Evolutionary conservation across 1,140 invertebrate species (phyloP).

Genomic region (Uloborus diversus): DNA sequence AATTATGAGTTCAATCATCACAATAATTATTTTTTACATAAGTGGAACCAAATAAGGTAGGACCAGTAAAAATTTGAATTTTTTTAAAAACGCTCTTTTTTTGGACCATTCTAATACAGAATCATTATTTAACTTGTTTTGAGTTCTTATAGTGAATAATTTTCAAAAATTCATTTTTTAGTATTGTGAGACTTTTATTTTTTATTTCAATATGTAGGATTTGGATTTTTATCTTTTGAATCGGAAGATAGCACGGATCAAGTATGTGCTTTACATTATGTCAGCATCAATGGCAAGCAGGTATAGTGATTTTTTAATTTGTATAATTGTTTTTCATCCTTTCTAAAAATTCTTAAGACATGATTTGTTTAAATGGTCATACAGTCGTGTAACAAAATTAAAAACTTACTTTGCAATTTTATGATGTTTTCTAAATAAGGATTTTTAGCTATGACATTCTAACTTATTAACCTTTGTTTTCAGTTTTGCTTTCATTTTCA

Average conservation of each 20-base stretch:
- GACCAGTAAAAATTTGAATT: too few relatives aligned
- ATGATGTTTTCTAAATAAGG: background rate
- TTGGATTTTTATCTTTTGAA: conserved; percentile 97
- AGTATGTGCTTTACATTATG: conserved; percentile 93
- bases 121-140: too few relatives aligned
- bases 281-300: conserved; percentile 97
- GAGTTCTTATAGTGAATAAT: too few relatives aligned
- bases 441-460: conserved; percentile 32
- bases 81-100: too few relatives aligned
- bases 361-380: conserved; percentile 43
- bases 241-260: conserved; percentile 93
- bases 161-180: background rate
- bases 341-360: conserved; percentile 31
- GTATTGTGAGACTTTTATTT: background rate
- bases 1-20: too few relatives aligned
- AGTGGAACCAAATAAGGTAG: too few relatives aligned
- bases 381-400: conserved; percentile 5
- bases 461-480: too few relatives aligned
- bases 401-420: background rate
- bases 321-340: conserved; percentile 37
- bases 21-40: too few relatives aligned
- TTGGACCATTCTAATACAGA: too few relatives aligned
- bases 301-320: conserved; percentile 67
- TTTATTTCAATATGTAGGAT: too few relatives aligned
- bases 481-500: background rate